A percentile compares a stretch with the other conserved stretches of the same genome.
phyloP scores from a whole-genome alignment of 2,888 invertebrate genomes.

The Xestobium rufovillosum region DNA sequence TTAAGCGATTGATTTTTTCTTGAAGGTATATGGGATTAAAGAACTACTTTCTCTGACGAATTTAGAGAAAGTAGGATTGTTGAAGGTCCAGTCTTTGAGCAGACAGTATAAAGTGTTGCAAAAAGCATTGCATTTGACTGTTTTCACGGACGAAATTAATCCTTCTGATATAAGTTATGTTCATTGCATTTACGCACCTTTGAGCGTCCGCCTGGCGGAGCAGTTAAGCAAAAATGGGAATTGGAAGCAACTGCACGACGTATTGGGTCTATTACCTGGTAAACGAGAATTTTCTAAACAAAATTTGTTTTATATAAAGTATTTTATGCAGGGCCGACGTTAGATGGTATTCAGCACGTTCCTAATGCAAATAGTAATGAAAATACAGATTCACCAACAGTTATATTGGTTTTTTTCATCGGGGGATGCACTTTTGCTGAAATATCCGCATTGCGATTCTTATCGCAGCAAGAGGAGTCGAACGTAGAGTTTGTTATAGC shows the following conservation, averaged over 20 bases:
- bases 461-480: slow-evolving; percentile 70
- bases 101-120: slow-evolving; percentile 69
- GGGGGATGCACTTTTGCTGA: slow-evolving; percentile 98
- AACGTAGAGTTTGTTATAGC: slow-evolving; percentile 85
- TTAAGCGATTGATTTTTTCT: slow-evolving; percentile 5
- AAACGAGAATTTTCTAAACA: no score
- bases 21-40: slow-evolving; percentile 79
- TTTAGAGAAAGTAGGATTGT: slow-evolving; percentile 77
- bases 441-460: slow-evolving; percentile 66
- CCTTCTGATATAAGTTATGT: slow-evolving; percentile 87
- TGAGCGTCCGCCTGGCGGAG: slow-evolving; percentile 81
- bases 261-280: slow-evolving; percentile 72
- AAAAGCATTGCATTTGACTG: slow-evolving; percentile 63
- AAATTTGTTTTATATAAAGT: no score
- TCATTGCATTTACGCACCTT: slow-evolving; percentile 88
- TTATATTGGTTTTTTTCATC: slow-evolving; percentile 88
- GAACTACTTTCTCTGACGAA: slow-evolving; percentile 75
- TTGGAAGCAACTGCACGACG: slow-evolving; percentile 76
- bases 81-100: slow-evolving; percentile 65
- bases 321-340: slow-evolving; percentile 48
- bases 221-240: slow-evolving; percentile 68
- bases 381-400: slow-evolving; percentile 51
- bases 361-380: slow-evolving; percentile 20
- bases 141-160: slow-evolving; percentile 75
- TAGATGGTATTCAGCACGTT: slow-evolving; percentile 54